Evolutionary conservation across 2,797 vertebrate species (phyloP).

Genomic region (Bovichtus diacanthus): DNA sequence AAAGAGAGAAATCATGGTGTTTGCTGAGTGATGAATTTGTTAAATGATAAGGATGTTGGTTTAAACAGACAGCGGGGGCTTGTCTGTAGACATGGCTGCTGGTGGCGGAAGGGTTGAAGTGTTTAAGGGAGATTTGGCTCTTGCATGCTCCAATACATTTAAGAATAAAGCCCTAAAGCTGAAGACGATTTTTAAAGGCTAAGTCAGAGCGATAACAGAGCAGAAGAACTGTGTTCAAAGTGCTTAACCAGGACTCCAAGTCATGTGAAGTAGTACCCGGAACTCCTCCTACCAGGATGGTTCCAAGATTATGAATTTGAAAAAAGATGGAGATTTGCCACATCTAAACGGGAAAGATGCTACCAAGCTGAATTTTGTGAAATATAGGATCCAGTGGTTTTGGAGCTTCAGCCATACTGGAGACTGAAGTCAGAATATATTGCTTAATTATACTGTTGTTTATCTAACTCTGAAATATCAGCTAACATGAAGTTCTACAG

Average conservation of each 20-base stretch:
- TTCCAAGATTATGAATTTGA: too few relatives aligned
- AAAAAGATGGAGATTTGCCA: too few relatives aligned
- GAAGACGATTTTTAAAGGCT: conserved; percentile 25
- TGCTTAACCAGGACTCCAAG: background rate
- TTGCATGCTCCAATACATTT: conserved; percentile 39
- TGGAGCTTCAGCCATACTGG: too few relatives aligned
- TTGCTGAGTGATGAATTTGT: conserved; percentile 36
- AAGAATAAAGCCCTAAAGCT: conserved; percentile 37
- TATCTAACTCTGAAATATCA: background rate
- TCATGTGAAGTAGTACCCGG: background rate
- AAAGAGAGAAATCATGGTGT: background rate
- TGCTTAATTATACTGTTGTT: background rate
- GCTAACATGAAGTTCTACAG: too few relatives aligned
- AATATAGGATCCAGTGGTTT: too few relatives aligned
- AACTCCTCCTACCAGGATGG: background rate
- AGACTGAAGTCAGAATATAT: too few relatives aligned
- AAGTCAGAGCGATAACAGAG: conserved; percentile 27
- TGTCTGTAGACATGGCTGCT: conserved; percentile 28
- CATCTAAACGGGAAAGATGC: too few relatives aligned
- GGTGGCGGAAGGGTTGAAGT: conserved; percentile 31
- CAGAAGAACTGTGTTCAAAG: conserved; percentile 6
- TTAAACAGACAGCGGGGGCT: conserved; percentile 52
- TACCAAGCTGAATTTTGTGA: too few relatives aligned
- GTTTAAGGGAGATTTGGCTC: conserved; percentile 41
- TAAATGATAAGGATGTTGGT: conserved; percentile 55